A percentile compares a stretch with the other conserved stretches of the same genome.
Conservation (phyloP, 2,888 invertebrate genomes). For the Pristionchus fissidentatus region DNA sequence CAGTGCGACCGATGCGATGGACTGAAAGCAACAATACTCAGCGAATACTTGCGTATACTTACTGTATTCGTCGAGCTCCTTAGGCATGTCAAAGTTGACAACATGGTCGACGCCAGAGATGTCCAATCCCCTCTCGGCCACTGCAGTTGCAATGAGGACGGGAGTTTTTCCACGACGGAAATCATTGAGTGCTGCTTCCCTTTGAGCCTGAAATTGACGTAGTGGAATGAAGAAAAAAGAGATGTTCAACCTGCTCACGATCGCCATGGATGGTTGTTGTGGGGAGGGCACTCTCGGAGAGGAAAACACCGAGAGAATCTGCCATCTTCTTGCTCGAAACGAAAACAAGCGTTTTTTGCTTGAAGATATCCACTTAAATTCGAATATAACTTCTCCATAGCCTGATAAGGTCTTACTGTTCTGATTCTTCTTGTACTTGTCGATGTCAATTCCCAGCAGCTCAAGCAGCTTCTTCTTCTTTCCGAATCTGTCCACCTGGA, state of each 20-base stretch:
- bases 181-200: constrained; percentile 84
- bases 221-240: neutral
- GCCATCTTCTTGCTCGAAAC: constrained; percentile 91
- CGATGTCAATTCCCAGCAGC: constrained; percentile 79
- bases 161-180: constrained; percentile 78
- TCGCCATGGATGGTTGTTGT: constrained; percentile 85
- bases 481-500: neutral
- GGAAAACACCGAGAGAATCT: constrained; percentile 88
- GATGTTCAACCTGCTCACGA: constrained; percentile 52
- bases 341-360: constrained; percentile 83
- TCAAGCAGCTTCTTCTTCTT: constrained; percentile 81
- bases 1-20: constrained; percentile 79
- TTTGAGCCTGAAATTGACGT: constrained; percentile 80
- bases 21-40: constrained; percentile 64
- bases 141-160: constrained; percentile 89
- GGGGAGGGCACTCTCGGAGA: constrained; percentile 85
- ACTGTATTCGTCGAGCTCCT: constrained; percentile 77
- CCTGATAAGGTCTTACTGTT: neutral
- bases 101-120: constrained; percentile 77
- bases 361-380: constrained; percentile 58
- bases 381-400: neutral
- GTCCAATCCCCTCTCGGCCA: constrained; percentile 87
- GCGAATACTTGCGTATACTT: neutral
- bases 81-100: constrained; percentile 78
- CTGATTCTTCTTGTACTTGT: constrained; percentile 46